Evolutionary conservation across 2,113 vertebrate genomes (phyloP), one percentile per base, ranked within the genome.

Genomic region (Delphinapterus leucas): DNA sequence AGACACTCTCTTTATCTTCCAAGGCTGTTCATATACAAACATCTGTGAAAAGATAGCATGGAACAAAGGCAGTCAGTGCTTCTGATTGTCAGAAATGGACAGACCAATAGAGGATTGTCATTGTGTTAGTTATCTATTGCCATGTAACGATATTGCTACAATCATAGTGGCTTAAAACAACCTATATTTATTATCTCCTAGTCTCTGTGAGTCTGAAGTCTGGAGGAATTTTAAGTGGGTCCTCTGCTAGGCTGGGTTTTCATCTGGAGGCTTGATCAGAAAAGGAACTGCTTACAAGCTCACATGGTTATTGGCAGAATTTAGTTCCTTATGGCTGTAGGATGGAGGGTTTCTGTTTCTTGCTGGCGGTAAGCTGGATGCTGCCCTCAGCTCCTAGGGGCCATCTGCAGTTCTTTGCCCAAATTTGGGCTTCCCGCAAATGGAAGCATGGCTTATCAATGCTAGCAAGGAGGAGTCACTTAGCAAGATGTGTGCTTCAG

Each of bases 41-140:
- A 18, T 44, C 85, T 82, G 44, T 4, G 58, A n/a, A 74, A 65
- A 44, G 55, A 81, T 3, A 5, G 15, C 0, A 0, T 0, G 0
- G n/a, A 55, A n/a, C 76, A n/a, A 63, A 53, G 44, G 28, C 8
- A 1, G 2, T 23, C 77, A 28, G 28, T n/a, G 11, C 44, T 44
- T 49, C 85, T 15, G 85, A 26, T 6, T 18, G 55, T 20, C 12
- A 53, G 76, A 55, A 11, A 60, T 9, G 8, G 33, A 18, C 53
- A 18, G 63, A 31, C 8, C 25, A 15, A 28, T 2, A 31, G 73
- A 68, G 61, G n/a, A 71, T 0, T 31, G 28, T 17, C 55, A 65
- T 47, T 55, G n/a, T 20, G 4, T 80, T 28, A 1, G 15, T 33
- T 18, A 20, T 82, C 67, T 53, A 4, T 26, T 17, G 21, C 36